Conservation (phyloP, 2,113 vertebrate genomes). For the Poeciliopsis retropinna region DNA sequence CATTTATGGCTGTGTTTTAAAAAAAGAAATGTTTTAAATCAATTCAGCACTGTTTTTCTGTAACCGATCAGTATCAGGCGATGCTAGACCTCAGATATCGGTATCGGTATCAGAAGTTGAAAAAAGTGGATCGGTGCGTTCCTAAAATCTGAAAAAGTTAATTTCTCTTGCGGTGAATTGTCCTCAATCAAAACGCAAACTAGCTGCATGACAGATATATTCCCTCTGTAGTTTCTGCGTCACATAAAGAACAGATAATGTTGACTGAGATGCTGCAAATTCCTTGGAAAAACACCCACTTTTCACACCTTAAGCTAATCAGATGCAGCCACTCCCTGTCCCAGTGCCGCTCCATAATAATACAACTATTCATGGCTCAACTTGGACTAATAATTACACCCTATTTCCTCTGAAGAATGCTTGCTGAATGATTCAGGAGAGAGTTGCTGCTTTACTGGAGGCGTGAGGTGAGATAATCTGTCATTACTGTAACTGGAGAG, state of each 20-base stretch:
- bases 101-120: no score
- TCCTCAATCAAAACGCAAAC: background rate
- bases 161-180: no score
- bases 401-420: background rate
- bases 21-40: no score
- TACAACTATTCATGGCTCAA: background rate
- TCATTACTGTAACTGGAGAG: background rate
- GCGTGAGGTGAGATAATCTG: background rate
- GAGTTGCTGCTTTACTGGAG: background rate
- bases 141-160: no score
- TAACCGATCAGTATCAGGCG: no score
- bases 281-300: background rate
- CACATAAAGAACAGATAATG: background rate
- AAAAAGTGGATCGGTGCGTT: no score
- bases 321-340: background rate
- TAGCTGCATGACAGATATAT: background rate
- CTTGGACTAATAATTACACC: background rate
- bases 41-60: no score
- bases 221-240: background rate
- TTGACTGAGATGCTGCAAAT: background rate
- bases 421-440: background rate
- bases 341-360: background rate
- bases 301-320: conserved; percentile 6
- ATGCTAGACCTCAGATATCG: no score
- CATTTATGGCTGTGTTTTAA: no score